Evolutionary conservation across 2,113 vertebrate species (phyloP).

Genomic region (Callithrix jacchus): DNA sequence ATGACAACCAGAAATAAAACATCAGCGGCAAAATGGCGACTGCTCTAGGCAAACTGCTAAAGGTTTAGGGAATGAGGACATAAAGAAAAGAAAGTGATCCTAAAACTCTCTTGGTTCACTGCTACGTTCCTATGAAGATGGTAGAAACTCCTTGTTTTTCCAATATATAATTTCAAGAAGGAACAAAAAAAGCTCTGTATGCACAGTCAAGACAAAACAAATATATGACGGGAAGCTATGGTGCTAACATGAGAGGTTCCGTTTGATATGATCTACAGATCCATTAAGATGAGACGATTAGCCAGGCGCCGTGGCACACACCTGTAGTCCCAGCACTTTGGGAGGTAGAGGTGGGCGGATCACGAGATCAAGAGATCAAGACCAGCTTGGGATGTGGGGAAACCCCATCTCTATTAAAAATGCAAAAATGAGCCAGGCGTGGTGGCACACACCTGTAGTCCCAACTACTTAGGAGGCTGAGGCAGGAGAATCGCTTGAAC

Average conservation of each 20-base stretch:
- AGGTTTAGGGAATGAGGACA: slow-evolving; percentile 14
- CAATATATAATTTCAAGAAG: slow-evolving; percentile 6
- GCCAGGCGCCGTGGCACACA: accelerated
- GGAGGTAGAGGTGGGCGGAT: too few relatives aligned
- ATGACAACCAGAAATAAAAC: background rate
- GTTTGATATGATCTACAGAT: background rate
- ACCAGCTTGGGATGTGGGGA: too few relatives aligned
- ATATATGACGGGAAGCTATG: background rate
- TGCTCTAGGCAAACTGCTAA: background rate
- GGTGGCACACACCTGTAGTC: too few relatives aligned
- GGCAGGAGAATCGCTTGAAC: too few relatives aligned
- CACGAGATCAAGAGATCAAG: too few relatives aligned
- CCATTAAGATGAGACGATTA: background rate
- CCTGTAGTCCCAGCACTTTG: too few relatives aligned
- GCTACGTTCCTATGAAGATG: background rate
- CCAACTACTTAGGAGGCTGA: too few relatives aligned
- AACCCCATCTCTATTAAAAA: too few relatives aligned
- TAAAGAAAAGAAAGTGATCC: background rate
- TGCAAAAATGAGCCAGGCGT: too few relatives aligned
- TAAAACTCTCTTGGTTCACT: background rate
- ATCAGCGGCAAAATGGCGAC: background rate
- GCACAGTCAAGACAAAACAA: background rate
- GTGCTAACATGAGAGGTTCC: background rate
- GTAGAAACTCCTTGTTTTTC: background rate
- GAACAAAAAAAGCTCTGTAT: background rate